Evolutionary conservation across 2,113 vertebrate genomes (phyloP).

Genomic region (Seriola rivoliana): DNA sequence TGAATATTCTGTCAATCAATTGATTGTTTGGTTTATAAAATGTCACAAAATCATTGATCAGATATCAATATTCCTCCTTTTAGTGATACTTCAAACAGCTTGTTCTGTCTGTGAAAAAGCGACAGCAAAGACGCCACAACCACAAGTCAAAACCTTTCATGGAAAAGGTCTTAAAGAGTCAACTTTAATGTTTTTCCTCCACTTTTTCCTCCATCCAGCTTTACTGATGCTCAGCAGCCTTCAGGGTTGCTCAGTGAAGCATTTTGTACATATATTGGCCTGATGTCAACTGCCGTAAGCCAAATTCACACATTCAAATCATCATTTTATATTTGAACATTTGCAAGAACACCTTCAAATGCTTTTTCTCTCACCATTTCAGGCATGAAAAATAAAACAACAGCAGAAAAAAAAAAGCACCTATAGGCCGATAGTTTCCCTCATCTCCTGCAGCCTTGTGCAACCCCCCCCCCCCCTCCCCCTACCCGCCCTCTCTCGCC

Average conservation of each 20-base stretch:
- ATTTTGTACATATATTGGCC: constrained; percentile 16
- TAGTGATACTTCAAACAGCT: too few relatives aligned
- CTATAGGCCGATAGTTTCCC: constrained; percentile 9
- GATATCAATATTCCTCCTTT: too few relatives aligned
- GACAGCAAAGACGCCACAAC: too few relatives aligned
- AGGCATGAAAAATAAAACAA: constrained; percentile 41
- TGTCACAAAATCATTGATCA: too few relatives aligned
- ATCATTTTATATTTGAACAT: background rate
- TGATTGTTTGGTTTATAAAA: too few relatives aligned
- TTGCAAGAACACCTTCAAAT: constrained; percentile 29
- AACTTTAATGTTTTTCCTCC: background rate
- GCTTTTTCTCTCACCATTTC: constrained; percentile 36
- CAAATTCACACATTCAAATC: constrained; percentile 48
- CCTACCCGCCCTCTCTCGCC: background rate
- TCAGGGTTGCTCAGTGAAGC: constrained; percentile 38
- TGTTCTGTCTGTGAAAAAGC: background rate
- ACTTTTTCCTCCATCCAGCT: constrained; percentile 47
- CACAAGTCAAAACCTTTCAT: background rate
- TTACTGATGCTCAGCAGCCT: constrained; percentile 17
- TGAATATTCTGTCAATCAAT: background rate
- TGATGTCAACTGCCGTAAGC: constrained; percentile 34
- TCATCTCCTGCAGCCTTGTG: constrained; percentile 36
- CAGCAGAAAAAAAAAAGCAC: background rate
- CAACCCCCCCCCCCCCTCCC: background rate
- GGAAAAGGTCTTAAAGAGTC: background rate